These are phyloP conservation scores for Drosophila putrida DNA, from an alignment of 2,888 invertebrate genomes.

Conservation along the genomic window DNA sequence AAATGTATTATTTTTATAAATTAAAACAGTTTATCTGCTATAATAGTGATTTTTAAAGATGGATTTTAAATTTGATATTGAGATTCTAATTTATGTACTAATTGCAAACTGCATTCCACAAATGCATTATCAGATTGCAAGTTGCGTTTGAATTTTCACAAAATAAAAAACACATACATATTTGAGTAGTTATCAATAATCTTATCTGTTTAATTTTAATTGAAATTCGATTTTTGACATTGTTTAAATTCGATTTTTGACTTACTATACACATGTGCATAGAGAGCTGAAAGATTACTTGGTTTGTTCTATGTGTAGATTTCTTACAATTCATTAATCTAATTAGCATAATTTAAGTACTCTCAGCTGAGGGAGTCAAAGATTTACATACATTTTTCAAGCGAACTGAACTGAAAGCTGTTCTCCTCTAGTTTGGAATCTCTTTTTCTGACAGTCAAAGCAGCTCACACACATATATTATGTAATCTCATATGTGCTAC, in stretches of 20 bases:
- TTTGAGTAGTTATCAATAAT: background rate
- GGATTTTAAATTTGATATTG: background rate
- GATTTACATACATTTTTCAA: constrained; percentile 24
- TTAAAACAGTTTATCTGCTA: background rate
- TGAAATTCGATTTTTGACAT: background rate
- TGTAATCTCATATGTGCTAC: constrained; percentile 14
- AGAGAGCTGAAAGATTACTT: background rate
- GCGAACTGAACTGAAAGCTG: constrained; percentile 13
- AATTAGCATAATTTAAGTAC: constrained; percentile 52
- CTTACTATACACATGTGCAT: background rate
- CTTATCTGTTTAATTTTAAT: background rate
- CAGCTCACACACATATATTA: constrained; percentile 5
- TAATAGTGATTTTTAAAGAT: background rate
- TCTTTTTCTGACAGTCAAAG: constrained; percentile 9
- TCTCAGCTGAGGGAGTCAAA: constrained; percentile 15
- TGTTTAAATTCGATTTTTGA: background rate
- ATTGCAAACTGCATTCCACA: background rate
- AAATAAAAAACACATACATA: background rate
- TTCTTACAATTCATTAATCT: constrained; percentile 37
- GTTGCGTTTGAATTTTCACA: background rate
- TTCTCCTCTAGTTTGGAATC: constrained; percentile 19
- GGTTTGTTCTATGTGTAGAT: constrained; percentile 1
- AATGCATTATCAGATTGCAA: background rate
- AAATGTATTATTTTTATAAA: too few relatives aligned
- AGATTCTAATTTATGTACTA: background rate